Evolutionary conservation across 2,797 vertebrate species (phyloP).

Genomic region (Sebastes baramenuke): DNA sequence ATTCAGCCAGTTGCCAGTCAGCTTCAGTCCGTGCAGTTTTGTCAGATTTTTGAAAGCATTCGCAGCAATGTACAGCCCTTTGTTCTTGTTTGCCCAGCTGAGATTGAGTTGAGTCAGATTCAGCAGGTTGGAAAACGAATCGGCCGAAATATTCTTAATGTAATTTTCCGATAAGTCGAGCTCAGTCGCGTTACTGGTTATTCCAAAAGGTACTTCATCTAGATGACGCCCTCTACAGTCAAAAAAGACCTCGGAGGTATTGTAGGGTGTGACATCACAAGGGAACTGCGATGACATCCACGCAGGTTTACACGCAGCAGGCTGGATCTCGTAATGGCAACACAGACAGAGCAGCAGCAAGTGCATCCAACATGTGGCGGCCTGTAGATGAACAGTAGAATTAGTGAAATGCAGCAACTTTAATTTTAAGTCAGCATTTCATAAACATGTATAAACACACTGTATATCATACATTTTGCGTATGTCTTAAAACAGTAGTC

Average conservation of each 20-base stretch:
- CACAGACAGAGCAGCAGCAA: constrained; percentile 69
- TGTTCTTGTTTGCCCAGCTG: constrained; percentile 79
- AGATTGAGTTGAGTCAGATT: constrained; percentile 85
- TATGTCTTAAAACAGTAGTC: no score
- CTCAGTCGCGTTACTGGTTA: constrained; percentile 84
- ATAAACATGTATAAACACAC: background rate
- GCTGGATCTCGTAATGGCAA: constrained; percentile 64
- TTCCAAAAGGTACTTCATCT: constrained; percentile 75
- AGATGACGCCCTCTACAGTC: constrained; percentile 83
- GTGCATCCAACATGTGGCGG: constrained; percentile 43
- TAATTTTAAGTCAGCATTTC: background rate
- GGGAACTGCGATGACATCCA: constrained; percentile 85
- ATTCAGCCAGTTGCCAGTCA: constrained; percentile 80
- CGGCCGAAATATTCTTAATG: constrained; percentile 75
- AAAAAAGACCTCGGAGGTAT: constrained; percentile 68
- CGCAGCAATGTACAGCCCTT: constrained; percentile 48
- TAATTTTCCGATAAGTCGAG: constrained; percentile 88
- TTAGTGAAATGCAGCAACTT: background rate
- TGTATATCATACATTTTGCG: background rate
- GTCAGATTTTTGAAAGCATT: constrained; percentile 82
- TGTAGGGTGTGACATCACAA: constrained; percentile 82
- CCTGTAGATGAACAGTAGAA: constrained; percentile 61
- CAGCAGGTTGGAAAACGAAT: constrained; percentile 75
- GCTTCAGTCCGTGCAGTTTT: constrained; percentile 76
- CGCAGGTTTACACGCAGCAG: constrained; percentile 44